Evolutionary conservation across 2,888 invertebrate genomes (phyloP).

Genomic region (Dioctria linearis): DNA sequence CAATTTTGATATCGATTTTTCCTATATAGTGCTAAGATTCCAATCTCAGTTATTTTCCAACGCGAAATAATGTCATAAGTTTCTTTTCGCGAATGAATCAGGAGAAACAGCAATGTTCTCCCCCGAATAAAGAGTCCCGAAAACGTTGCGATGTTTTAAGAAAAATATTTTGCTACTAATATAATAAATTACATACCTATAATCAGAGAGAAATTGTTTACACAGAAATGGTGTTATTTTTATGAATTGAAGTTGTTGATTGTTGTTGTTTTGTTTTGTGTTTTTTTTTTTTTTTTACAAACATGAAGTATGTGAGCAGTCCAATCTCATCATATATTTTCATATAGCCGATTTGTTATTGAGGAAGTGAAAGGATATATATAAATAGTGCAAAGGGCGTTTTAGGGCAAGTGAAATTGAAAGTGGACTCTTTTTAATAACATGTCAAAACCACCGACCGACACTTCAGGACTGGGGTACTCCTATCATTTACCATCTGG

Average conservation of each 20-base stretch:
- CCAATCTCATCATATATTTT: background rate
- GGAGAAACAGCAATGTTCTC: background rate
- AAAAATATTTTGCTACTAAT: background rate
- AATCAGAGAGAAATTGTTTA: conserved; percentile 3
- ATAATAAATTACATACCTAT: background rate
- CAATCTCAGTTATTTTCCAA: conserved; percentile 8
- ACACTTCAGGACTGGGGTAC: conserved; percentile 82
- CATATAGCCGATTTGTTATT: background rate
- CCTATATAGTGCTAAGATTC: conserved; percentile 3
- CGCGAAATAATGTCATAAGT: conserved; percentile 13
- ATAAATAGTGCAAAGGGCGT: conserved; percentile 5
- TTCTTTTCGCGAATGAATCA: background rate
- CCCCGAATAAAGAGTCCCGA: background rate
- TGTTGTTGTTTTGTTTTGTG: too few relatives aligned
- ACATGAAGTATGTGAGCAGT: conserved; percentile 7
- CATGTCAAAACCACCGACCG: conserved; percentile 70
- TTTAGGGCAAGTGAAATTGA: conserved; percentile 19
- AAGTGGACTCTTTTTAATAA: conserved; percentile 8
- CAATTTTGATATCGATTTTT: conserved; percentile 43
- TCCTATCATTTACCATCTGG: conserved; percentile 87
- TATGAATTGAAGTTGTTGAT: too few relatives aligned
- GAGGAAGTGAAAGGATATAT: background rate
- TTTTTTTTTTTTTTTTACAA: too few relatives aligned
- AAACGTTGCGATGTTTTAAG: background rate
- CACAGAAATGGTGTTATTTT: conserved; percentile 29